Evolutionary conservation across 2,113 vertebrate genomes (phyloP), one percentile per base, ranked within the genome.

Genomic region (Heteronetta atricapilla): DNA sequence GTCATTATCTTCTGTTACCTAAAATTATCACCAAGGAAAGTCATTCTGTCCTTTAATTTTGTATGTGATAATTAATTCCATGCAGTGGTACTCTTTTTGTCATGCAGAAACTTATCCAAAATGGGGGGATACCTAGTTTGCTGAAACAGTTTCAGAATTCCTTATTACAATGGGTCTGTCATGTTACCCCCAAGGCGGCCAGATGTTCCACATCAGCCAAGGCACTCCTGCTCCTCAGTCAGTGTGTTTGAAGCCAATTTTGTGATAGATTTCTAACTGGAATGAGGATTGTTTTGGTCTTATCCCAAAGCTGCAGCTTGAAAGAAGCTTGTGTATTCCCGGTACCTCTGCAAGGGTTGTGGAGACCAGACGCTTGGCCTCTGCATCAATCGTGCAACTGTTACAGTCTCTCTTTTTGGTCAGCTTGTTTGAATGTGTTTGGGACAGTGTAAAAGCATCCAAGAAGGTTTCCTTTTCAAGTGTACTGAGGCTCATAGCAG

Each of bases 351-450:
- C 52, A 82, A 42, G 38, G 28, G 78, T 31, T 94, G 67, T 91
- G 87, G 48, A 73, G 48, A 72, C 28, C 89, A 93, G 78, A 79
- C 40, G 20, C 53, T 89, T 94, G 93, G 82, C 89, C 84, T 79
- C 42, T 91, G 74, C 63, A 56, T 95, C 80, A 60, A 23, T 79
- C 66, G 6, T 44, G 17, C 38, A 66, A 21, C 31, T 36, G 40
- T 70, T 73, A 74, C 4, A 55, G 72, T 33, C 36, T 83, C 44
- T 33, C 34, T 80, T 48, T 69, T 55, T 74, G 53, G 70, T 55
- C 74, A 68, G 26, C 42, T 82, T 85, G 25, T 59, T 63, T 52
- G 74, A 25, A 3, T 94, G 7, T 68, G 29, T 46, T 94, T 63
- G 87, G 53, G 58, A 15, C 6, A 4, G 11, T 12, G 18, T 68